Base-by-base conservation (phyloP, 2,888 invertebrate species). In the Cantharis rufa region DNA sequence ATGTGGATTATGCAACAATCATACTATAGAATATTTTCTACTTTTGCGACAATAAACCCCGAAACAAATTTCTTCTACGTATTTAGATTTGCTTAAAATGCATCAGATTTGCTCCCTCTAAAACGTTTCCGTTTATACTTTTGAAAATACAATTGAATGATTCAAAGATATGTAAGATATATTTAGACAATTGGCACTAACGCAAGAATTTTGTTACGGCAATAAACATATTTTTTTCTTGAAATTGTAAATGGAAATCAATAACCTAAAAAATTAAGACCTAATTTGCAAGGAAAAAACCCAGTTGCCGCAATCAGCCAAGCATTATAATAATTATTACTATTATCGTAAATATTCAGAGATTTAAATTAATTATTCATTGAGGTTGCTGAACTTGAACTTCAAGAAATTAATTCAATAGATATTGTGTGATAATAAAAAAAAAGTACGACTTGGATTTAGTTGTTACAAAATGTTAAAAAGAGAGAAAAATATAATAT, bases 151-250 rank as follows among this genome's bases (percentile, higher is more conserved):
- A 75, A 75, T 62, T 74, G 74, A 77, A 77, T 70, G 74, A 75
- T 75, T 70, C 68, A 72, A 70, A 72, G 68, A 70, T 16, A 16
- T 28, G 10, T 27, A 61, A 11, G 32, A 24, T 81, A 81, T 81
- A 79, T 75, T 79, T 81, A 81, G 81, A 79, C 16, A 69, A 75
- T 78, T 81, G 80, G 81, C 79, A 78, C 28, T 62, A 16, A 68
- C 66, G 78, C 80, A 81, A 80, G 76, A 80, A 79, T 79, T 78
- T 79, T 72, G 78, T 77, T 76, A 79, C 77, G 71, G 69, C 48
- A 76, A 78, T 73, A 79, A 78, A 79, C 73, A 74, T 69, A 79
- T 64, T 48, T 48, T 48, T 48, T 48, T 48, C 48, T 48, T n/a
- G n/a, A 48, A 48, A 48, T 48, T 48, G 48, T n/a, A 62, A 62